Evolutionary conservation across 2,888 invertebrate genomes (phyloP).

Genomic region (Syrphus vitripennis): DNA sequence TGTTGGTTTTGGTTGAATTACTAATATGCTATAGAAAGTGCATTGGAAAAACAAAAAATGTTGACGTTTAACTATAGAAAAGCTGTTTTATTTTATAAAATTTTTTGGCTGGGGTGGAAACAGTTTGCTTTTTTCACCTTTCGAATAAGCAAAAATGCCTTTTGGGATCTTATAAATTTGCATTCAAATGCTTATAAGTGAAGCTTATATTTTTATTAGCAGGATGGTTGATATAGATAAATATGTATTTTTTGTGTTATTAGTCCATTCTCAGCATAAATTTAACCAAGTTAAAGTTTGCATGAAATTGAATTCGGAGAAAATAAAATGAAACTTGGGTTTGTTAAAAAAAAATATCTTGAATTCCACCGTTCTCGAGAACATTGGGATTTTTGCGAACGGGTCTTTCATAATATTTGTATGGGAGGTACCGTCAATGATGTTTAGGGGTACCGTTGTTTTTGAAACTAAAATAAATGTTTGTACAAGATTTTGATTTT

Average conservation of each 20-base stretch:
- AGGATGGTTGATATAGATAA: not conserved
- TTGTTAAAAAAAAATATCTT: too few species aligned
- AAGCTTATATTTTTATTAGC: not conserved
- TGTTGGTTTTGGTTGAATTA: slow-evolving; percentile 9
- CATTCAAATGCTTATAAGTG: not conserved
- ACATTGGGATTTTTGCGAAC: too few species aligned
- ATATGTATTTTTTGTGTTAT: not conserved
- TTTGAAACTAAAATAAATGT: too few species aligned
- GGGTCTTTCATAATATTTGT: too few species aligned
- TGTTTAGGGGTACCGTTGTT: too few species aligned
- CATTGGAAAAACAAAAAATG: not conserved
- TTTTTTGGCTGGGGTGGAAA: not conserved
- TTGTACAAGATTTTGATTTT: too few species aligned
- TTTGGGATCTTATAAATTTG: not conserved
- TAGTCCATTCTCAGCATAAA: too few species aligned
- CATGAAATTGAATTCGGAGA: too few species aligned
- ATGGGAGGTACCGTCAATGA: too few species aligned
- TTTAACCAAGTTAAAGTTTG: too few species aligned
- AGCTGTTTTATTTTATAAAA: not conserved
- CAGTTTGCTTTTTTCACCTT: not conserved
- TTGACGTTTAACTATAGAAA: not conserved
- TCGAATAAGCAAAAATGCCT: not conserved
- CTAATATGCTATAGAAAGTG: slow-evolving; percentile 7
- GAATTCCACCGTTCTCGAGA: too few species aligned
- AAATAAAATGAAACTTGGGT: too few species aligned